Evolutionary conservation across 1,140 invertebrate species (phyloP).

Genomic region (Diorhabda sublineata): DNA sequence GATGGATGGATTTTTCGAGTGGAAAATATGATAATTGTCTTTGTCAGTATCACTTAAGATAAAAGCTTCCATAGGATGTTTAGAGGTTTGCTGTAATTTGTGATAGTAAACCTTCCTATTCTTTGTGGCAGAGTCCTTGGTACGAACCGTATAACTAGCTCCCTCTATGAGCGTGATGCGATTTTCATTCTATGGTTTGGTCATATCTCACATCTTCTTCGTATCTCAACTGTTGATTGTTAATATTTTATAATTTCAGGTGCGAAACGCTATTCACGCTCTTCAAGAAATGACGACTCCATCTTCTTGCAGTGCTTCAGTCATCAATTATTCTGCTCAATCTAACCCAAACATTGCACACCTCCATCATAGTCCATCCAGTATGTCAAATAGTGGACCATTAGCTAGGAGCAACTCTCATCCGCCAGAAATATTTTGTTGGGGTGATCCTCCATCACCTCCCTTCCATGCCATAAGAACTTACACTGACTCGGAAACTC

Average conservation of each 20-base stretch:
- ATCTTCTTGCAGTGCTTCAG: conserved; percentile 48
- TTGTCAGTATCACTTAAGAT: too few species aligned
- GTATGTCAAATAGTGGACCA: conserved; percentile 47
- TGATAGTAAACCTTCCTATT: too few species aligned
- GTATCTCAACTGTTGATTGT: background rate
- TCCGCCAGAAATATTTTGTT: conserved; percentile 74
- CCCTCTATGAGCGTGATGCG: too few species aligned
- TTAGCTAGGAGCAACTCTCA: conserved; percentile 72
- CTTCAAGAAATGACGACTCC: conserved; percentile 73
- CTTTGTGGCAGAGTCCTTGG: too few species aligned
- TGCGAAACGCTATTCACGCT: conserved; percentile 75
- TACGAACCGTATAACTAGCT: too few species aligned
- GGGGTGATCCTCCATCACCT: conserved; percentile 49
- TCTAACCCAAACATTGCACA: conserved; percentile 65
- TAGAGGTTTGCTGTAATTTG: too few species aligned
- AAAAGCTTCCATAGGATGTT: too few species aligned
- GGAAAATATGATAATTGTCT: too few species aligned
- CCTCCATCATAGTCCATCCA: conserved; percentile 43
- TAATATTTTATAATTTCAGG: conserved; percentile 48
- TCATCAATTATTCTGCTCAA: conserved; percentile 55
- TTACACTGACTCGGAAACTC: conserved; percentile 45
- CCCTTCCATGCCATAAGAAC: conserved; percentile 27
- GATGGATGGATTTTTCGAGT: too few species aligned
- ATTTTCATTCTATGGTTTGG: too few species aligned
- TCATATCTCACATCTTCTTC: too few species aligned